Conservation (phyloP, 2,888 invertebrate genomes). For the Galeruca laticollis region DNA sequence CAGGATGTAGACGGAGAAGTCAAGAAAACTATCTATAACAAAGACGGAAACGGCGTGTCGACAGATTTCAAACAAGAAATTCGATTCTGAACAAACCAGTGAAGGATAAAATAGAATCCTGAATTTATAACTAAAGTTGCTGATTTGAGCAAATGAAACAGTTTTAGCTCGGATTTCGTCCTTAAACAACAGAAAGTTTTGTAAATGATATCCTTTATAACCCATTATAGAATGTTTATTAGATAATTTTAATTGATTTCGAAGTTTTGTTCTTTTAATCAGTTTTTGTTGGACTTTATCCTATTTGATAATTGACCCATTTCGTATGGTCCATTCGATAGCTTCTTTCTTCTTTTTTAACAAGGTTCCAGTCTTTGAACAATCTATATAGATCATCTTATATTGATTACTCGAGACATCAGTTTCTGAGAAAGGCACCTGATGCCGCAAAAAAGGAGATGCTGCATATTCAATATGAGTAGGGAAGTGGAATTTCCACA, state of each 20-base stretch:
- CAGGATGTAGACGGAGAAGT: not conserved
- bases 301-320: too few species aligned
- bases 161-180: constrained; percentile 1
- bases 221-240: not conserved
- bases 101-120: constrained; percentile 11
- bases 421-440: too few species aligned
- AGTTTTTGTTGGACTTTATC: not conserved
- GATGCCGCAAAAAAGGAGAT: too few species aligned
- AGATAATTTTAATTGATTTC: not conserved
- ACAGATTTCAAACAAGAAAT: constrained; percentile 21
- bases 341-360: too few species aligned
- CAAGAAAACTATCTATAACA: constrained; percentile 9
- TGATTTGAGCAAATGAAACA: constrained; percentile 18
- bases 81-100: constrained; percentile 8
- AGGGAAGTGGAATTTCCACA: too few species aligned
- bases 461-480: too few species aligned
- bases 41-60: constrained; percentile 4
- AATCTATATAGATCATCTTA: too few species aligned
- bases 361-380: too few species aligned
- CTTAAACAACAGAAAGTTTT: constrained; percentile 18
- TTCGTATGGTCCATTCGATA: too few species aligned
- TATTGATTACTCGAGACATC: too few species aligned
- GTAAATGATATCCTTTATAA: constrained; percentile 15
- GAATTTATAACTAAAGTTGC: constrained; percentile 21
- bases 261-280: not conserved